These are phyloP conservation scores for Teleiodes luculella DNA, from an alignment of 2,888 invertebrate genomes.

Conservation along the genomic window DNA sequence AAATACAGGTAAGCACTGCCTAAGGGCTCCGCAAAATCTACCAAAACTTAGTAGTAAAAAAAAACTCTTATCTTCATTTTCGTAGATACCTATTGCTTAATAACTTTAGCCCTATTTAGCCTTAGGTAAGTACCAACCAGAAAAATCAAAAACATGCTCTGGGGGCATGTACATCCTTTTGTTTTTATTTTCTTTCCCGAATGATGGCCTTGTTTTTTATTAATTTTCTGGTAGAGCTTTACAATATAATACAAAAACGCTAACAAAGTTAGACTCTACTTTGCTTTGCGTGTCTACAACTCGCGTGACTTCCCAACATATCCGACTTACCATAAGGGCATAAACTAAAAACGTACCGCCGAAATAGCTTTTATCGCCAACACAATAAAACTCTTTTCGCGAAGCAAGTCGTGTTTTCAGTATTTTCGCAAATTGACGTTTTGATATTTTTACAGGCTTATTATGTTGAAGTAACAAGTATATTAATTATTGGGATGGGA, in stretches of 20 bases:
- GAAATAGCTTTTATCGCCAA: conserved; percentile 3
- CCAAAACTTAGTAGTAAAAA: too few relatives aligned
- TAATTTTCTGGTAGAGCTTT: neutral
- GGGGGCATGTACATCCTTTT: too few relatives aligned
- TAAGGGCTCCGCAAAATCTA: too few relatives aligned
- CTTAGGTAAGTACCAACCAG: too few relatives aligned
- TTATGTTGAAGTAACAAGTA: neutral
- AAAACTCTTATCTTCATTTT: too few relatives aligned
- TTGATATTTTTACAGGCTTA: neutral
- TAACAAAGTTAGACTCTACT: conserved; percentile 1
- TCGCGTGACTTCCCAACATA: conserved; percentile 8
- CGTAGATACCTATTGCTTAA: too few relatives aligned
- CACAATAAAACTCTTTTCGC: neutral
- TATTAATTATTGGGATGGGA: neutral
- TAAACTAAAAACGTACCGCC: neutral
- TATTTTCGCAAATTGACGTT: conserved; percentile 38
- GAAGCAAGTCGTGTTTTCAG: conserved; percentile 6
- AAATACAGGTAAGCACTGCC: too few relatives aligned
- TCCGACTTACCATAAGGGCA: neutral
- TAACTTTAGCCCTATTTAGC: too few relatives aligned
- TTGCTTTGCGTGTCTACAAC: neutral
- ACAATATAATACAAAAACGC: neutral
- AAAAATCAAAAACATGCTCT: too few relatives aligned
- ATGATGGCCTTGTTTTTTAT: too few relatives aligned
- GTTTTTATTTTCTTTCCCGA: too few relatives aligned